Conservation (phyloP, 2,113 vertebrate genomes). For the Nothocercus nigrocapillus region DNA sequence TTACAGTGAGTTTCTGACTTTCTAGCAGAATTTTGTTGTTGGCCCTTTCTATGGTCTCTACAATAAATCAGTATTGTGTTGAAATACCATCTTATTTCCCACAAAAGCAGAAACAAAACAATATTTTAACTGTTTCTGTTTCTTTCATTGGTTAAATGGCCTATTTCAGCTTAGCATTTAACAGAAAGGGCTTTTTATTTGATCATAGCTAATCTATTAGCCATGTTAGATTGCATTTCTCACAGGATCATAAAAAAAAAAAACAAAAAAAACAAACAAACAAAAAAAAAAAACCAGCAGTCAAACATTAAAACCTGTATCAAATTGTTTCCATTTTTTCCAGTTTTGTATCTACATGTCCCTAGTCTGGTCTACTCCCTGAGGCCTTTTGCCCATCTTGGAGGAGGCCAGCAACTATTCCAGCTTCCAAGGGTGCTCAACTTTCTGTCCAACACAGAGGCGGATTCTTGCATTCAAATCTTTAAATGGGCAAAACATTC, state of each 20-base stretch:
- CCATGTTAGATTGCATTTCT: not conserved
- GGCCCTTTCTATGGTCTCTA: not conserved
- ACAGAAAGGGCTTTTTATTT: slow-evolving; percentile 15
- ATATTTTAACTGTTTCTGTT: slow-evolving; percentile 2
- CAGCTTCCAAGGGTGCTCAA: not conserved
- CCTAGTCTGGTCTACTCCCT: not conserved
- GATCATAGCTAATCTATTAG: slow-evolving; percentile 1
- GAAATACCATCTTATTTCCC: not conserved
- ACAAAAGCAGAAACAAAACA: slow-evolving; percentile 8
- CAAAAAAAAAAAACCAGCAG: not conserved
- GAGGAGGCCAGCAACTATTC: not conserved
- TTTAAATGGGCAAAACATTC: not conserved
- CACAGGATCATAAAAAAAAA: not conserved
- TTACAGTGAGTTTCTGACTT: not conserved
- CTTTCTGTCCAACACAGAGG: not conserved
- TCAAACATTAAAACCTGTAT: not conserved
- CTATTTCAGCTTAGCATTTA: slow-evolving; percentile 25
- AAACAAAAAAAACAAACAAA: not conserved
- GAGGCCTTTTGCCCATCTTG: slow-evolving; percentile 10
- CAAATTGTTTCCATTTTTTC: not conserved
- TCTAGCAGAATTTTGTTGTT: not conserved
- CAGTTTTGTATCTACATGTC: not conserved
- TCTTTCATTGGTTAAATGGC: slow-evolving; percentile 7
- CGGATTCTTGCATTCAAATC: not conserved
- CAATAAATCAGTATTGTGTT: not conserved